phyloP scores from a whole-genome alignment of 2,888 invertebrate species.

The Gisinianus flammeolus region DNA sequence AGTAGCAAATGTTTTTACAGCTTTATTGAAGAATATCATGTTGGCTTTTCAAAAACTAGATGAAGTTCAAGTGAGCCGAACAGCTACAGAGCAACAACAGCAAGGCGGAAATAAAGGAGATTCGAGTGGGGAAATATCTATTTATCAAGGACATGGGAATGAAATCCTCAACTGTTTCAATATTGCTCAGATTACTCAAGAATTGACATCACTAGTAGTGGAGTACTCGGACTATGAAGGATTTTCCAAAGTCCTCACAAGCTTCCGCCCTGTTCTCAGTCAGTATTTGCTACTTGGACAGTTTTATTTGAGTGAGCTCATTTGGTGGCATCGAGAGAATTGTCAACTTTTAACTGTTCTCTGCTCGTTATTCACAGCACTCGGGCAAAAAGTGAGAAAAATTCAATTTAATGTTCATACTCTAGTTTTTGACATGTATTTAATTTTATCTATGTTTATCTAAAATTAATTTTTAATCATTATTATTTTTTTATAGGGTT shows the following conservation, averaged over 20 bases:
- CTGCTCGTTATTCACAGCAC: conserved; percentile 81
- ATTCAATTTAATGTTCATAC: neutral
- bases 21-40: neutral
- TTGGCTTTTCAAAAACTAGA: neutral
- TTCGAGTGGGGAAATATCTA: neutral
- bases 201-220: neutral
- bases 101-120: neutral
- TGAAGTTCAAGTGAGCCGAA: neutral
- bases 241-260: conserved; percentile 3
- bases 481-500: conserved; percentile 69
- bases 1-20: neutral
- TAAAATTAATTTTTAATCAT: neutral
- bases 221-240: neutral
- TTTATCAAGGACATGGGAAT: neutral
- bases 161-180: neutral
- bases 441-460: neutral
- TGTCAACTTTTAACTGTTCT: conserved; percentile 84
- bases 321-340: conserved; percentile 77
- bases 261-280: conserved; percentile 72
- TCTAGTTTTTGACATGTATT: too few species aligned
- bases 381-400: conserved; percentile 71
- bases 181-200: neutral
- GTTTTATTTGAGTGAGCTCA: conserved; percentile 78
- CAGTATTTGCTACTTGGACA: conserved; percentile 78
- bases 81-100: neutral